Base-by-base conservation (phyloP, 2,888 invertebrate genomes). In the Acronicta leporina region DNA sequence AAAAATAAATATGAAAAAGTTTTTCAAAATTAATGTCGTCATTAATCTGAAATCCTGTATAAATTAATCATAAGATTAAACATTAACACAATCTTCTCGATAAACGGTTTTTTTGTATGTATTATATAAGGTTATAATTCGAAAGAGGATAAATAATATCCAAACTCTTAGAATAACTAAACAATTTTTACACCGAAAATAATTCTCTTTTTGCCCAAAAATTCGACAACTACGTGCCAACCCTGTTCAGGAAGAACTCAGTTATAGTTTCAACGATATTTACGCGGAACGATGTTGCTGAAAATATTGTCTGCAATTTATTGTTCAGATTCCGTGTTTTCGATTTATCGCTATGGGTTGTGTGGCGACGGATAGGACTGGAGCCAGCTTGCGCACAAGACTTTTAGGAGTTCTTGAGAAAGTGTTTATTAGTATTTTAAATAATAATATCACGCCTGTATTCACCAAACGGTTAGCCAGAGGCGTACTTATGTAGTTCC, bases 221-320 rank as follows among this genome's bases (percentile, higher is more conserved):
- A 48, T 46, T 8, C 4, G 0, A 20, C 16, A 44, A 15, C 1
- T 25, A 53, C 63, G 63, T 68, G 63, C 52, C 73, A 70, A 9
- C 74, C 72, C 73, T 72, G 56, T 41, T 50, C 47, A 38, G 66
- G 55, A 75, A 55, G 68, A 68, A 71, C 73, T 68, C 75, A 64
- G 77, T 73, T 79, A 80, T 74, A 79, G 77, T 75, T 68, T 73
- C 73, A 75, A 60, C 75, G 60, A 79, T 79, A 77, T 78, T 78
- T 74, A 79, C 78, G 66, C 48, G 68, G 54, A 77, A 77, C 70
- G 69, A 69, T 77, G 73, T 75, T 73, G 77, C 75, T 75, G 80
- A 79, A 80, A 79, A 79, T 80, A 79, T 79, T 75, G 80, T 77
- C 63, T 68, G 66, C 75, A 72, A 78, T 78, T 77, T 78, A 79